phyloP scores from a whole-genome alignment of 35 echinoderm and acorn worm genomes.

The Patiria miniata region DNA sequence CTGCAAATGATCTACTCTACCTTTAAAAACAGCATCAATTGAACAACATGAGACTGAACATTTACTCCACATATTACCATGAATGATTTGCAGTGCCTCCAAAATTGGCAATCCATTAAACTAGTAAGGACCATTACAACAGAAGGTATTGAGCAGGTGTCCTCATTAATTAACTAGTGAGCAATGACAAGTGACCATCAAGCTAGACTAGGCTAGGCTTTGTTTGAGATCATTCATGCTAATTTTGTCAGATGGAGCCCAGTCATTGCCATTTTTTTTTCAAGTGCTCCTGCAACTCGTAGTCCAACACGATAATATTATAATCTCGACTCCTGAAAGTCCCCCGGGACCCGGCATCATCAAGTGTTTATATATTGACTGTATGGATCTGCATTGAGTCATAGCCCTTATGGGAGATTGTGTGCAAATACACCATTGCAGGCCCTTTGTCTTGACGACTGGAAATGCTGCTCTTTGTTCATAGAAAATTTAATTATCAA shows the following conservation, averaged over 20 bases:
- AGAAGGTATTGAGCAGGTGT: too few relatives aligned
- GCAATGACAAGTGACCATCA: not conserved
- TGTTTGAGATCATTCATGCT: not conserved
- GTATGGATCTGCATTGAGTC: conserved; percentile 17
- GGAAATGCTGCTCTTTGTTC: not conserved
- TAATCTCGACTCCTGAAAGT: not conserved
- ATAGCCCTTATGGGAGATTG: not conserved
- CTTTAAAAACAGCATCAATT: too few relatives aligned
- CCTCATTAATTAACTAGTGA: not conserved
- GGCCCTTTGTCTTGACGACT: not conserved
- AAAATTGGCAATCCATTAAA: too few relatives aligned
- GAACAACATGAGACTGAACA: too few relatives aligned
- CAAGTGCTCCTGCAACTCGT: not conserved
- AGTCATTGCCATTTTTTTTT: not conserved
- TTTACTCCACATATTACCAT: too few relatives aligned
- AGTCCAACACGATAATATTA: not conserved
- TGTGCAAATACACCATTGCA: conserved; percentile 7
- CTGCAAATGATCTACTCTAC: too few relatives aligned
- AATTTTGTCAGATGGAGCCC: not conserved
- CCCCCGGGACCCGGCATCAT: not conserved
- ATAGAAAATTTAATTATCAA: not conserved
- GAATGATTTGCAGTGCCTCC: too few relatives aligned
- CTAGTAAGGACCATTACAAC: too few relatives aligned
- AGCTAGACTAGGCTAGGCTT: not conserved
- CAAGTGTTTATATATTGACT: conserved; percentile 25